Percentiles rank a stretch among this genome's conserved stretches.
Evolutionary conservation across 2,888 invertebrate species (phyloP).

Genomic region (Mystacides longicornis): DNA sequence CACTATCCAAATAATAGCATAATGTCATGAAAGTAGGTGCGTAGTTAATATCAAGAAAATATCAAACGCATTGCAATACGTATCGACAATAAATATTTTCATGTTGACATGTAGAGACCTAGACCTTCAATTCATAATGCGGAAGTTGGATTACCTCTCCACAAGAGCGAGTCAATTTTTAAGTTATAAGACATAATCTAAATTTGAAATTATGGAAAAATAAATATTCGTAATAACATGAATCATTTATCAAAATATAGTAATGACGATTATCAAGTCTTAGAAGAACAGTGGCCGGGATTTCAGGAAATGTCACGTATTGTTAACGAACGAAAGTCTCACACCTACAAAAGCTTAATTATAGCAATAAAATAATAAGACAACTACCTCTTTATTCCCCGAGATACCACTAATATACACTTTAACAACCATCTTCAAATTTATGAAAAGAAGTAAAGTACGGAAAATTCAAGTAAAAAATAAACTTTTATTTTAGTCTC

Average conservation of each 20-base stretch:
- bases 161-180: background rate
- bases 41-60: background rate
- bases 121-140: background rate
- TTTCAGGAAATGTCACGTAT: constrained; percentile 27
- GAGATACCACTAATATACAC: constrained; percentile 88
- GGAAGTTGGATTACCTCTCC: background rate
- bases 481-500: constrained; percentile 24
- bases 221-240: constrained; percentile 29
- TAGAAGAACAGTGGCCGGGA: constrained; percentile 31
- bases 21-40: background rate
- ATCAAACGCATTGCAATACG: too few species aligned
- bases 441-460: constrained; percentile 11
- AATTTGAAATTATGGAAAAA: background rate
- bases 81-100: too few species aligned
- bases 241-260: constrained; percentile 33
- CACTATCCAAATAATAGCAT: background rate
- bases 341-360: background rate
- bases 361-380: constrained; percentile 38
- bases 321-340: background rate
- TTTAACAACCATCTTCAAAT: constrained; percentile 71
- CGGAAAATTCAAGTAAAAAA: constrained; percentile 22
- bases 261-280: constrained; percentile 32
- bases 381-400: constrained; percentile 85
- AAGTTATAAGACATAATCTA: background rate
- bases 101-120: background rate